Evolutionary conservation across 1,140 invertebrate species (phyloP).

Genomic region (Holotrichia oblita): DNA sequence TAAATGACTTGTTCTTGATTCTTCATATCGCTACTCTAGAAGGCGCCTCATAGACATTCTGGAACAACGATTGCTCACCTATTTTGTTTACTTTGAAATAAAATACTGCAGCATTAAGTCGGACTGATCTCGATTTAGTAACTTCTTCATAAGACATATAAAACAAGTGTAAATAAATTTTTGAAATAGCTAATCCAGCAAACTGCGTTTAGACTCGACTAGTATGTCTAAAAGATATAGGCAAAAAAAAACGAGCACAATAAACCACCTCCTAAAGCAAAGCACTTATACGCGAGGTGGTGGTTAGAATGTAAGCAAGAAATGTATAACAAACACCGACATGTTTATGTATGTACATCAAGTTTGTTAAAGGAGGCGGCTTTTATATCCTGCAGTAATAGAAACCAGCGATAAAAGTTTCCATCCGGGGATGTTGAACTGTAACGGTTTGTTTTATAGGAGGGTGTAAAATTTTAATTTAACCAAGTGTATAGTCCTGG

Average conservation of each 20-base stretch:
- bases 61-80: too few species aligned
- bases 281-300: background rate
- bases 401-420: background rate
- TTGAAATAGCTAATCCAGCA: too few species aligned
- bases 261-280: background rate
- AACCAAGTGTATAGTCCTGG: background rate
- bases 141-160: too few species aligned
- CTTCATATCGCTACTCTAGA: too few species aligned
- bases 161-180: too few species aligned
- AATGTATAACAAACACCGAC: background rate
- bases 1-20: too few species aligned
- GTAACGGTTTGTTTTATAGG: background rate
- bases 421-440: background rate
- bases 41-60: too few species aligned
- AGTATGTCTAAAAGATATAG: background rate
- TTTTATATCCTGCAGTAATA: background rate
- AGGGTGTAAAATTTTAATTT: constrained; percentile 3
- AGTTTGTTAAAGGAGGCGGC: background rate
- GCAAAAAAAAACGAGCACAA: background rate
- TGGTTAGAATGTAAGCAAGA: background rate
- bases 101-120: too few species aligned
- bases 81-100: too few species aligned
- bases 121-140: too few species aligned
- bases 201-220: background rate
- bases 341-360: constrained; percentile 5